Evolutionary conservation across 2,113 vertebrate genomes (phyloP).

Genomic region (Tautogolabrus adspersus): DNA sequence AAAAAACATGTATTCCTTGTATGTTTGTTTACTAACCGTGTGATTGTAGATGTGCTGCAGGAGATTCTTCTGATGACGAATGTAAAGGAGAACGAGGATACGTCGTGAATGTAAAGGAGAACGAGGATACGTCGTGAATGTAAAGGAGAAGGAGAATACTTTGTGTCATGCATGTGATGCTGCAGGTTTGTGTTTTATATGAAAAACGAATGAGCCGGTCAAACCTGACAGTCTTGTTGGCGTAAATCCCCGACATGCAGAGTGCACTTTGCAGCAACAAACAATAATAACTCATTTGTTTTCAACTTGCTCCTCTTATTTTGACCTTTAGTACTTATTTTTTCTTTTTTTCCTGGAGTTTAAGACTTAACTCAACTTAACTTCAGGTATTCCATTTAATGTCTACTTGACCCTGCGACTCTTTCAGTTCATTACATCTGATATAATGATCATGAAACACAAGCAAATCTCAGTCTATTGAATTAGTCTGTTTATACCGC

Average conservation of each 20-base stretch:
- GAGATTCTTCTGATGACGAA: too few species aligned
- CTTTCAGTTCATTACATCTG: neutral
- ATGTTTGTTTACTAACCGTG: too few species aligned
- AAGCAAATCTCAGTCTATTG: conserved; percentile 1
- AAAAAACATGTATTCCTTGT: too few species aligned
- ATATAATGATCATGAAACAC: neutral
- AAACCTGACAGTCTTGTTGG: conserved; percentile 27
- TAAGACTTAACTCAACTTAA: conserved; percentile 7
- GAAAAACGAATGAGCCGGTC: conserved; percentile 40
- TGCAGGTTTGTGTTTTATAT: conserved; percentile 35
- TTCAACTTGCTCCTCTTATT: neutral
- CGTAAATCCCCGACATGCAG: conserved; percentile 24
- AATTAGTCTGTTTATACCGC: conserved; percentile 23
- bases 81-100: too few species aligned
- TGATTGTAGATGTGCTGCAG: too few species aligned
- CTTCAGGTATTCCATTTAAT: neutral
- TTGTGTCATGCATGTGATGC: conserved; percentile 11
- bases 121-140: too few species aligned
- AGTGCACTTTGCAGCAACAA: conserved; percentile 25
- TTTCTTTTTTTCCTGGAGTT: neutral
- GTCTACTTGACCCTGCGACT: neutral
- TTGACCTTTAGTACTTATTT: neutral
- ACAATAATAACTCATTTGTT: neutral
- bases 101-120: too few species aligned
- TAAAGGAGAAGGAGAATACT: conserved; percentile 23